Evolutionary conservation across 2,113 vertebrate genomes (phyloP).

Genomic region (Centropus unirufus): DNA sequence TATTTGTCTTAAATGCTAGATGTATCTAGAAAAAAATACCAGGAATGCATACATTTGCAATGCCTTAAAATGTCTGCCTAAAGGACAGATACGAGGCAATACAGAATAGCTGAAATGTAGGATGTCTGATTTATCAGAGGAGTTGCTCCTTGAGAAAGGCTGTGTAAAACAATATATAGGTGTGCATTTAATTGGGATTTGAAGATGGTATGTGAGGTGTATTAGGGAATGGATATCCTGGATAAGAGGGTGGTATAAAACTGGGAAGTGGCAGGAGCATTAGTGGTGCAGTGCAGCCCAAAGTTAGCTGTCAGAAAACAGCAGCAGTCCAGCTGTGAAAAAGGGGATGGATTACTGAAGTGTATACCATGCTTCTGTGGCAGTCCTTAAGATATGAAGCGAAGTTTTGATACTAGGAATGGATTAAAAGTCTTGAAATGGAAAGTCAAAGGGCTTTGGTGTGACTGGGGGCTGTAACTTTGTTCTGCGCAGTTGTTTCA

Average conservation of each 20-base stretch:
- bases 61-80: constrained; percentile 1
- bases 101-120: neutral
- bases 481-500: neutral
- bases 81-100: neutral
- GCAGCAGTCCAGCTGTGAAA: neutral
- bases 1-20: neutral
- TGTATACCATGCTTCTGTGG: neutral
- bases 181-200: neutral
- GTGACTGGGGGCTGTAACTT: neutral
- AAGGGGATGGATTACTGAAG: neutral
- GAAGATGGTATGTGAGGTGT: neutral
- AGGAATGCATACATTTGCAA: neutral
- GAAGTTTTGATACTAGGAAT: neutral
- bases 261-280: neutral
- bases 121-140: neutral
- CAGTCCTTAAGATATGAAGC: neutral
- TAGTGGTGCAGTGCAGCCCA: neutral
- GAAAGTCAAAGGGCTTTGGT: neutral
- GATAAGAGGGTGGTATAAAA: neutral
- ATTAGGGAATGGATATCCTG: neutral
- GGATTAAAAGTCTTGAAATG: neutral
- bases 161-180: neutral
- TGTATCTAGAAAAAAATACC: neutral
- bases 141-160: neutral
- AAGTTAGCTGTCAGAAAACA: neutral